These are phyloP conservation scores for Rostratula benghalensis DNA, from an alignment of 2,113 vertebrate genomes.

Conservation along the genomic window DNA sequence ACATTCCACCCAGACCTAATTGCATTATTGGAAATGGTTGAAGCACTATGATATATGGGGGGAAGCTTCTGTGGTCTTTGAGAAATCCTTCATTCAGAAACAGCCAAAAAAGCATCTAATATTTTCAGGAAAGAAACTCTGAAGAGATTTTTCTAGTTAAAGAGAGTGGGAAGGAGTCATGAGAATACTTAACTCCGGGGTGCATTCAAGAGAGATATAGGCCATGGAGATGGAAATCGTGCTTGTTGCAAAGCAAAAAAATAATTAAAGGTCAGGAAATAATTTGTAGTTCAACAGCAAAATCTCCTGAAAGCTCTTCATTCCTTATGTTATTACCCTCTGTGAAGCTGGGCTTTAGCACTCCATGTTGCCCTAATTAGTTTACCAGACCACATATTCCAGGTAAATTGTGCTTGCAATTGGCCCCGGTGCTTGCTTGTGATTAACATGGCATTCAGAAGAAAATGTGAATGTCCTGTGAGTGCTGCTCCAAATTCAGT, in stretches of 20 bases:
- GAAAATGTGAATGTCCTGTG: slow-evolving; percentile 22
- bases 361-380: slow-evolving; percentile 53
- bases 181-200: neutral
- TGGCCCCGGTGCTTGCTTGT: neutral
- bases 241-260: neutral
- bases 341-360: slow-evolving; percentile 29
- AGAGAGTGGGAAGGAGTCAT: neutral
- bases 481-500: neutral
- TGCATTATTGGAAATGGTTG: neutral
- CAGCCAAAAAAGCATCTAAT: neutral
- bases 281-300: slow-evolving; percentile 38
- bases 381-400: slow-evolving; percentile 37
- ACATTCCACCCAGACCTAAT: neutral
- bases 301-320: slow-evolving; percentile 20
- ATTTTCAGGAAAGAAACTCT: neutral
- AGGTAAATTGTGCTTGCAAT: slow-evolving; percentile 23
- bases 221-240: neutral
- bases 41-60: neutral
- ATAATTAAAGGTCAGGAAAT: slow-evolving; percentile 53
- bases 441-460: slow-evolving; percentile 37
- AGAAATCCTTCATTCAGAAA: slow-evolving; percentile 26
- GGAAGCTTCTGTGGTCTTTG: neutral
- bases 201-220: neutral
- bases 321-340: slow-evolving; percentile 32
- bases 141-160: slow-evolving; percentile 2